A percentile compares a stretch with the other conserved stretches of the same genome.
phyloP scores from a whole-genome alignment of 1,140 invertebrate species.

The Manduca sexta region DNA sequence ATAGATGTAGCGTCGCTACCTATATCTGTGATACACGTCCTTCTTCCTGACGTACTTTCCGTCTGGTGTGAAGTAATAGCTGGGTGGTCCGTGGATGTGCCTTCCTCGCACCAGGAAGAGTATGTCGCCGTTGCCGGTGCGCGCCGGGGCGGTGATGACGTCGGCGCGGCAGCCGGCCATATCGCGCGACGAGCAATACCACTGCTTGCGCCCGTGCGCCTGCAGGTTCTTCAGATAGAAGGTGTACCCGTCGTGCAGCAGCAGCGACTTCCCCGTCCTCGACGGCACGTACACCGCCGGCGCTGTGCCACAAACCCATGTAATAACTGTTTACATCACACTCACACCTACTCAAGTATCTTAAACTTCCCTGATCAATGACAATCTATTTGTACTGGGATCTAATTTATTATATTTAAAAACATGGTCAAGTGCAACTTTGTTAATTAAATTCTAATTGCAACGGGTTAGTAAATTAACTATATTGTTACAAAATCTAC shows the following conservation, averaged over 20 bases:
- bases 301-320: constrained; percentile 41
- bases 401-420: background rate
- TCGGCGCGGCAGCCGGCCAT: constrained; percentile 65
- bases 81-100: constrained; percentile 60
- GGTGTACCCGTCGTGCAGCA: constrained; percentile 63
- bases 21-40: constrained; percentile 57
- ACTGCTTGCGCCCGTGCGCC: constrained; percentile 63
- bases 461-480: background rate
- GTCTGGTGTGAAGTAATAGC: constrained; percentile 60
- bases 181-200: constrained; percentile 64
- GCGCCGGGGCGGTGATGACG: constrained; percentile 58
- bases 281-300: constrained; percentile 66
- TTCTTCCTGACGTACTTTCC: constrained; percentile 65
- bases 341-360: constrained; percentile 3
- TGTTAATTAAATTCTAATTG: background rate
- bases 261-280: constrained; percentile 61
- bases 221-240: constrained; percentile 67
- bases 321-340: constrained; percentile 17
- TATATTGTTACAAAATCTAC: too few relatives aligned
- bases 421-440: constrained; percentile 7
- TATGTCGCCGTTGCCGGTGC: constrained; percentile 40
- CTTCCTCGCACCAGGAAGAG: constrained; percentile 56
- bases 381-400: background rate
- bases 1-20: constrained; percentile 38
- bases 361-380: constrained; percentile 10